Conservation (phyloP, 2,888 invertebrate genomes). For the Anarsia innoxiella region DNA sequence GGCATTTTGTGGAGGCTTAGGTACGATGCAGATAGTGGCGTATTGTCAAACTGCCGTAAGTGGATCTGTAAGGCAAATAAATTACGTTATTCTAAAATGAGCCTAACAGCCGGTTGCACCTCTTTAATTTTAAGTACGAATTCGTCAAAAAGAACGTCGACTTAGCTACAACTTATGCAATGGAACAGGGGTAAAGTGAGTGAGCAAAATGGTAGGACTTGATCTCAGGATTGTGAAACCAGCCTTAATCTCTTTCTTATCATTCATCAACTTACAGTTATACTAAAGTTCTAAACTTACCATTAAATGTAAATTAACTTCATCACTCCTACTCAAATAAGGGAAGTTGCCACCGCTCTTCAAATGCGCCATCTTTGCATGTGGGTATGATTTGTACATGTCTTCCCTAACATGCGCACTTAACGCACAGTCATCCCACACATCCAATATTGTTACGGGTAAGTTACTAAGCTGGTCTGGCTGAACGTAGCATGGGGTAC, state of each 20-base stretch:
- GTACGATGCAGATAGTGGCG: constrained; percentile 75
- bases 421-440: constrained; percentile 91
- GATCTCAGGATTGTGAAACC: no score
- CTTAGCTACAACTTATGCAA: no score
- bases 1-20: constrained; percentile 60
- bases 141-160: no score
- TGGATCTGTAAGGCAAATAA: constrained; percentile 83
- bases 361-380: constrained; percentile 89
- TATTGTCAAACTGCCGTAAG: constrained; percentile 81
- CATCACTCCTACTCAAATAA: constrained; percentile 89
- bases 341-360: constrained; percentile 95
- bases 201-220: no score
- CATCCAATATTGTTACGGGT: constrained; percentile 90
- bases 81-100: no score
- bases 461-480: constrained; percentile 81
- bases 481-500: constrained; percentile 85
- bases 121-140: no score
- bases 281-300: no score
- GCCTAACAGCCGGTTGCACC: no score
- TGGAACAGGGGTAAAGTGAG: no score
- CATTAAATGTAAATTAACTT: constrained; percentile 91
- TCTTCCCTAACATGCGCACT: constrained; percentile 86
- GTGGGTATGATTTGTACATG: constrained; percentile 89
- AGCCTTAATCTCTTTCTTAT: no score
- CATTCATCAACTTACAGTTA: no score